These are phyloP conservation scores for Caranx ignobilis DNA, from an alignment of 2,113 vertebrate genomes.

Conservation along the genomic window DNA sequence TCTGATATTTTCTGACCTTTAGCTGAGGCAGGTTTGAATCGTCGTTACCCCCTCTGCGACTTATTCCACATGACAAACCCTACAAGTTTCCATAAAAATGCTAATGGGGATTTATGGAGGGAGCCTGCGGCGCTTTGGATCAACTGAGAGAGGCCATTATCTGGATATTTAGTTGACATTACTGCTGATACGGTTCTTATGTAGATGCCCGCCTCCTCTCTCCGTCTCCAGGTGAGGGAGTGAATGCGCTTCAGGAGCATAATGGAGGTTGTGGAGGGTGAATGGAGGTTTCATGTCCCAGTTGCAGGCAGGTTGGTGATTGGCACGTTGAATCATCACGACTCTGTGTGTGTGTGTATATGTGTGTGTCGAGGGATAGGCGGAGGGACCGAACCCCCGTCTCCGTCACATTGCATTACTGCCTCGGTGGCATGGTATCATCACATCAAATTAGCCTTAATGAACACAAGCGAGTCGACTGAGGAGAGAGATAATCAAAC, in stretches of 20 bases:
- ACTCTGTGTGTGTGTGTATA: conserved; percentile 28
- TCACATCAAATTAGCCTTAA: conserved; percentile 79
- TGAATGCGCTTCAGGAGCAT: conserved; percentile 51
- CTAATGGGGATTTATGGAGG: conserved; percentile 68
- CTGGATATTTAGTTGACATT: conserved; percentile 72
- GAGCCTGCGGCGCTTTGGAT: conserved; percentile 34
- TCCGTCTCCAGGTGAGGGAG: conserved; percentile 32
- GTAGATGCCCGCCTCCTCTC: conserved; percentile 13
- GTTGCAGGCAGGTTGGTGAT: conserved; percentile 55
- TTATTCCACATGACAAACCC: conserved; percentile 36
- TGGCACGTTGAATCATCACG: conserved; percentile 66
- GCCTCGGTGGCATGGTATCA: conserved; percentile 60
- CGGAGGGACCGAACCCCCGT: conserved; percentile 36
- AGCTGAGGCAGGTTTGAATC: conserved; percentile 26
- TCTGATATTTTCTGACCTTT: not conserved
- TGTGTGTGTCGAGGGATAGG: conserved; percentile 22
- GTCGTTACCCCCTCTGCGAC: conserved; percentile 19
- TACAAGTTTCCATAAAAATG: conserved; percentile 74
- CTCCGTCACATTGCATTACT: conserved; percentile 75
- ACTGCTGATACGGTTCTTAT: conserved; percentile 39
- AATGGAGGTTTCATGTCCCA: conserved; percentile 24
- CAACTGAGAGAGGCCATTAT: conserved; percentile 54
- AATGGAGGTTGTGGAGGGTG: conserved; percentile 12
- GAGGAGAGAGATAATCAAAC: conserved; percentile 82
- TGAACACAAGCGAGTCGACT: conserved; percentile 76